Percentiles rank a stretch among this genome's conserved stretches.
phyloP scores from a whole-genome alignment of 1,140 invertebrate species.

The Hycleus cichorii region DNA sequence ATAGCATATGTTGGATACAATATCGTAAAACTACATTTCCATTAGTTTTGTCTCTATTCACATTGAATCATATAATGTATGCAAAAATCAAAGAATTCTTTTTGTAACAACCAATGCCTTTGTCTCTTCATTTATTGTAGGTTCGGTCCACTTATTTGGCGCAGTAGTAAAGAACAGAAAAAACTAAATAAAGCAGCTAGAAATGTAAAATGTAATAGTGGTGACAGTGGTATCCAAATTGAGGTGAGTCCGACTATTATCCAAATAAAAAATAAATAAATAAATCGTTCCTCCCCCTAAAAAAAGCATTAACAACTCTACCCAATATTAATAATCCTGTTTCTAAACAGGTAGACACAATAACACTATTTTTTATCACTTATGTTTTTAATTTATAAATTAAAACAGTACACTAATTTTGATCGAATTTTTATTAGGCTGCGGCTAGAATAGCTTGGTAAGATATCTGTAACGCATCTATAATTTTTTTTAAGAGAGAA shows the following conservation, averaged over 20 bases:
- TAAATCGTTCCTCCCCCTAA: not conserved
- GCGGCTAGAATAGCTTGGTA: conserved; percentile 42
- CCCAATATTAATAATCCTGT: not conserved
- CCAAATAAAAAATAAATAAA: too few species aligned
- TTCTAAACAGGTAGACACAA: conserved; percentile 9
- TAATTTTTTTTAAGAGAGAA: too few species aligned
- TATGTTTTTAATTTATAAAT: not conserved
- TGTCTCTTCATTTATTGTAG: conserved; percentile 30
- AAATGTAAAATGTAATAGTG: conserved; percentile 66
- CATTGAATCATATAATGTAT: too few species aligned
- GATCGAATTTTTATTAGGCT: conserved; percentile 38
- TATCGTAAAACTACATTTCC: too few species aligned
- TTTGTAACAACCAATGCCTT: too few species aligned
- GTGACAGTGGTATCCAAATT: conserved; percentile 67
- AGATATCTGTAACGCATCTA: conserved; percentile 30
- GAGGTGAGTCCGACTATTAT: conserved; percentile 41
- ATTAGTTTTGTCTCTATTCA: too few species aligned
- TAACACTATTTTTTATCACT: not conserved
- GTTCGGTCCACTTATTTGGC: conserved; percentile 63
- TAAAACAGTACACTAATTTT: conserved; percentile 31
- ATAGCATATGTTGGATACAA: too few species aligned
- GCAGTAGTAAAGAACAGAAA: conserved; percentile 62
- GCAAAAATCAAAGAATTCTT: too few species aligned
- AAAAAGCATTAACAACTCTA: not conserved
- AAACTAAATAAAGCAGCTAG: conserved; percentile 59